A percentile compares a stretch with the other conserved stretches of the same genome.
Conservation (phyloP, 1,140 invertebrate genomes). For the Macrostomum lignano region DNA sequence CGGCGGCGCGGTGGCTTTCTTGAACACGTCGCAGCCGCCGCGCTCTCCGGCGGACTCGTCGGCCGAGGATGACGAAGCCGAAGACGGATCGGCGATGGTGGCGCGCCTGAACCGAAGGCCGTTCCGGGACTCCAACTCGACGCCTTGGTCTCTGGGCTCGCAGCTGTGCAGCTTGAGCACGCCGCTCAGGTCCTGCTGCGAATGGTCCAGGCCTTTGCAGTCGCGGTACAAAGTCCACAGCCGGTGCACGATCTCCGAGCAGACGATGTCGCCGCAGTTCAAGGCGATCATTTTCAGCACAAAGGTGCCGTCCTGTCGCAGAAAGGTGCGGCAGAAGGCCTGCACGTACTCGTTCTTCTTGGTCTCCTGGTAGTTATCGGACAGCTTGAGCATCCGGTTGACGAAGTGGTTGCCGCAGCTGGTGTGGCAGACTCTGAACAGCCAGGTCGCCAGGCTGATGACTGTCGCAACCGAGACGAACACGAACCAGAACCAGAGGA, state of each 20-base stretch:
- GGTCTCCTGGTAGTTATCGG: not conserved
- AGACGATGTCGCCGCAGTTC: not conserved
- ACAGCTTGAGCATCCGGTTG: not conserved
- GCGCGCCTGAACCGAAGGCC: no score
- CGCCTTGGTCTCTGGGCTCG: no score
- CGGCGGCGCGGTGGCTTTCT: no score
- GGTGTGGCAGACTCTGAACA: not conserved
- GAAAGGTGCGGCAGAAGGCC: not conserved
- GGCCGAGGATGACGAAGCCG: no score
- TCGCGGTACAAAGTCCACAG: not conserved
- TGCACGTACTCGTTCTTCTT: not conserved
- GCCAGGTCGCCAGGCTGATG: constrained; percentile 4
- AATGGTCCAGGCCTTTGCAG: no score
- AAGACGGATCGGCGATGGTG: no score
- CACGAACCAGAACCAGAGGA: constrained; percentile 1
- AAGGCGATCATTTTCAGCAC: not conserved
- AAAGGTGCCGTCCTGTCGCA: not conserved
- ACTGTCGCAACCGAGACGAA: constrained; percentile 1
- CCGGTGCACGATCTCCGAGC: not conserved
- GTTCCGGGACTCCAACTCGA: no score
- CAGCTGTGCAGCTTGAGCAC: no score
- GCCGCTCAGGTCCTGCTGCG: no score
- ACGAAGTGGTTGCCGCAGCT: not conserved
- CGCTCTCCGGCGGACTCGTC: no score
- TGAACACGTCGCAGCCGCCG: no score